A percentile compares a stretch with the other conserved stretches of the same genome.
phyloP scores from a whole-genome alignment of 1,140 invertebrate species.

The Eurosta solidaginis region DNA sequence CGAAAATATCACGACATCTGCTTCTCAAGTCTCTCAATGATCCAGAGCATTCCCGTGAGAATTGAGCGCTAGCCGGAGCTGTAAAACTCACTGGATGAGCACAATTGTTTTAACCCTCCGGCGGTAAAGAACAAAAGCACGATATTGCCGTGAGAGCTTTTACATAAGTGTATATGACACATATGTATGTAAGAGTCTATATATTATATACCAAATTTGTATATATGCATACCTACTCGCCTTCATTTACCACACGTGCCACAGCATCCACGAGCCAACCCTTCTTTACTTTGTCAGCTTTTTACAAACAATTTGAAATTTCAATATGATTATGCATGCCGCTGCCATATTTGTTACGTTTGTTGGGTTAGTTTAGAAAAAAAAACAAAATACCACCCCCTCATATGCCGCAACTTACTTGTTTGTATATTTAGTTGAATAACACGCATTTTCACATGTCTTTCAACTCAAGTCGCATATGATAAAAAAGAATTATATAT shows the following conservation, averaged over 20 bases:
- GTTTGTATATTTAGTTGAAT: not conserved
- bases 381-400: constrained; percentile 8
- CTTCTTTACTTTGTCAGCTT: not conserved
- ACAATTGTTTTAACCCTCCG: not conserved
- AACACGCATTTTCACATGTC: not conserved
- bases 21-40: too few relatives aligned
- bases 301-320: not conserved
- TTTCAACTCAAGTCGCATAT: not conserved
- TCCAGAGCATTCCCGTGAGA: too few relatives aligned
- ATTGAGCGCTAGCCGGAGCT: too few relatives aligned
- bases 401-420: not conserved
- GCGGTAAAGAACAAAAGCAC: not conserved
- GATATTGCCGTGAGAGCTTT: constrained; percentile 12
- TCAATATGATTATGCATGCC: not conserved
- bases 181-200: not conserved
- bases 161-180: constrained; percentile 6
- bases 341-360: not conserved
- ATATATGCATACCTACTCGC: not conserved
- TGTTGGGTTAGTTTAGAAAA: not conserved
- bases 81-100: too few relatives aligned
- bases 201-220: not conserved
- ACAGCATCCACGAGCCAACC: not conserved
- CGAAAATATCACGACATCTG: too few relatives aligned
- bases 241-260: constrained; percentile 14
- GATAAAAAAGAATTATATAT: not conserved